Conservation (phyloP, 2,888 invertebrate genomes). For the Microdon myrmicae region DNA sequence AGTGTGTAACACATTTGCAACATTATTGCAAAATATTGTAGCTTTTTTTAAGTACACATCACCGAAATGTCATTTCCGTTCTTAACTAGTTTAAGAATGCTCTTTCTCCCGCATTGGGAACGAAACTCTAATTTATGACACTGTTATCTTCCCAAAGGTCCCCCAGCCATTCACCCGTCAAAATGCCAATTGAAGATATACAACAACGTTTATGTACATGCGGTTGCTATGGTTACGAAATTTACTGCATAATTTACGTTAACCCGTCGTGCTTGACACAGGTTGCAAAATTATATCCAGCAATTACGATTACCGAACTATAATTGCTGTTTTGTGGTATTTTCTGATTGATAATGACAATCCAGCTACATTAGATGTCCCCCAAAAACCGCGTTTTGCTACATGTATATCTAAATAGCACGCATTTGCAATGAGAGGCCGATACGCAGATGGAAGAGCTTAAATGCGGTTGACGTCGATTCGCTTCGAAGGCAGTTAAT, state of each 20-base stretch:
- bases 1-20: too few relatives aligned
- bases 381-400: constrained; percentile 43
- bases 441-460: background rate
- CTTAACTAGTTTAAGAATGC: too few relatives aligned
- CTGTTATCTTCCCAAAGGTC: too few relatives aligned
- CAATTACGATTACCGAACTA: constrained; percentile 52
- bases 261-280: constrained; percentile 32
- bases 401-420: constrained; percentile 15
- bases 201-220: too few relatives aligned
- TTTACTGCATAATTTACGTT: constrained; percentile 52
- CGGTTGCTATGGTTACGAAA: constrained; percentile 44
- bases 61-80: too few relatives aligned
- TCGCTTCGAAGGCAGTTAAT: constrained; percentile 29
- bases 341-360: constrained; percentile 51
- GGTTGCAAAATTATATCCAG: constrained; percentile 44
- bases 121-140: too few relatives aligned
- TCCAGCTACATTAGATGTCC: constrained; percentile 46
- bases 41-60: too few relatives aligned
- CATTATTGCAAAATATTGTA: too few relatives aligned
- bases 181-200: too few relatives aligned
- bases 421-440: background rate
- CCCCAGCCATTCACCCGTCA: too few relatives aligned
- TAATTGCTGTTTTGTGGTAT: constrained; percentile 53
- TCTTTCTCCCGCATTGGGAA: too few relatives aligned
- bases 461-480: constrained; percentile 41